Base-by-base conservation (phyloP, 2,113 vertebrate genomes). In the Grammomys dolichurus region DNA sequence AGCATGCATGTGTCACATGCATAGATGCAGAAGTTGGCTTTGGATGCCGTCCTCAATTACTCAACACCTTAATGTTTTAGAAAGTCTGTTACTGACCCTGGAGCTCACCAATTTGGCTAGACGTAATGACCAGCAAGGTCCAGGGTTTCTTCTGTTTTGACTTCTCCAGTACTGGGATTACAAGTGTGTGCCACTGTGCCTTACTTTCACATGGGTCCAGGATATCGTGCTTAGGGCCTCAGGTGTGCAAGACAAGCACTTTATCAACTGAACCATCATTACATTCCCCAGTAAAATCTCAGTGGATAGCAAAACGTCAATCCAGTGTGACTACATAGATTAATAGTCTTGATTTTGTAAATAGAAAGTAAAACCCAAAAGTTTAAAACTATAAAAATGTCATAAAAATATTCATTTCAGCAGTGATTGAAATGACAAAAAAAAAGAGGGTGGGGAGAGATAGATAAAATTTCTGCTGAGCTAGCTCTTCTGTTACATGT, bases 341-440 rank as follows among this genome's bases (percentile, higher is more conserved):
- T 80, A 81, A 77, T 51, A 93, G 81, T 51, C 73, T 94, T 69
- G 48, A 69, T 48, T 89, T 82, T 94, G 48, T 94, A 96, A 95
- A 92, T 12, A 95, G 87, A 95, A 95, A 93, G 92, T 36, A 90
- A 95, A 95, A 90, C 40, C 58, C 86, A 75, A 86, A 93, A 81
- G 46, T 77, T 7, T 69, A 7, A 93, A 43, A 90, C 60, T 72
- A 51, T 69, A 65, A 46, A 56, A 63, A 19, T 65, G 77, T 93
- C 91, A 80, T 86, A 69, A 86, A 26, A 92, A 78, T 89, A 82
- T 86, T 70, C 40, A 46, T 8, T 43, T 86, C 24, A 73, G 33
- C 63, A 82, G 36, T 73, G 26, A 75, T 16, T 73, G 31, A 94
- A 93, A 63, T 69, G 7, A 4, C 14, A 20, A 4, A n/a, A 46